Evolutionary conservation across 2,797 vertebrate genomes (phyloP).

Genomic region (Gymnothorax reevesii): DNA sequence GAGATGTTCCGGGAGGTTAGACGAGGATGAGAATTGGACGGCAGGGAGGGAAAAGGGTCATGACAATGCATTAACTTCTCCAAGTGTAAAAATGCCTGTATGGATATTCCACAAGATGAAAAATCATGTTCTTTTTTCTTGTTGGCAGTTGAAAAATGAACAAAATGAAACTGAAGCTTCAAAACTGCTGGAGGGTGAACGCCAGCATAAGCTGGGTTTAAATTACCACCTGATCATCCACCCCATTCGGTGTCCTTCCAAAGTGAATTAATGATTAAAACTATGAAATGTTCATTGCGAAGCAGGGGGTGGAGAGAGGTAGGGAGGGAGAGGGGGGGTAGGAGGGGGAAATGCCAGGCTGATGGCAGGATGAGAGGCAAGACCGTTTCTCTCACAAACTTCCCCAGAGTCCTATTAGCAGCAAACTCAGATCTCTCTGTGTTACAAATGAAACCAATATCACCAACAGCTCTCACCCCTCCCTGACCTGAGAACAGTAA

Average conservation of each 20-base stretch:
- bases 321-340: too few relatives aligned
- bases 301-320: not conserved
- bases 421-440: constrained; percentile 1
- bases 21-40: not conserved
- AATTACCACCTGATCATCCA: constrained; percentile 42
- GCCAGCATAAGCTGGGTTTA: constrained; percentile 34
- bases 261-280: constrained; percentile 40
- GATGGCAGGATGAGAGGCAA: not conserved
- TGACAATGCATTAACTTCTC: constrained; percentile 35
- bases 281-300: constrained; percentile 38
- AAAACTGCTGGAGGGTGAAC: constrained; percentile 45
- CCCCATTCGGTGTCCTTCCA: not conserved
- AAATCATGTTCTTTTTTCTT: constrained; percentile 39
- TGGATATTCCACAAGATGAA: constrained; percentile 34
- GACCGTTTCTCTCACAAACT: not conserved
- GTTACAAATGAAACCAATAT: not conserved
- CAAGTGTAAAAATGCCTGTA: constrained; percentile 41
- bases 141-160: constrained; percentile 39
- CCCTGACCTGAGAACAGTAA: not conserved
- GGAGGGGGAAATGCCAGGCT: not conserved
- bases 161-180: constrained; percentile 39
- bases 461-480: not conserved
- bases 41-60: not conserved
- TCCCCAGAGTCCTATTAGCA: constrained; percentile 11
- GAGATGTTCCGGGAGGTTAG: not conserved